A percentile compares a stretch with the other conserved stretches of the same genome.
phyloP scores from a whole-genome alignment of 2,113 vertebrate species.

The Chrysemys picta region DNA sequence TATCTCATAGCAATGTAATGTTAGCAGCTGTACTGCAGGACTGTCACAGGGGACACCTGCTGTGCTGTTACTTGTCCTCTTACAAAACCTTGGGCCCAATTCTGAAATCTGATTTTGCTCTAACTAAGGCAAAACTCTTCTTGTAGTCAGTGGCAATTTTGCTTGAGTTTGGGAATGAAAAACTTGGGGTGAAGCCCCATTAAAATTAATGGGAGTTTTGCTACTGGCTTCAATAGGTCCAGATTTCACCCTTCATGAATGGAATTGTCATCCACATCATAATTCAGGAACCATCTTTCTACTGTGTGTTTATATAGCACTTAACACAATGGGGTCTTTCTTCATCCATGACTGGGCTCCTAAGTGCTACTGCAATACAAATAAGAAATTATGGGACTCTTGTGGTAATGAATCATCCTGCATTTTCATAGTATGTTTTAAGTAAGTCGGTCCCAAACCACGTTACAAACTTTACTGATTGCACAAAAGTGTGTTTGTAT shows the following conservation, averaged over 20 bases:
- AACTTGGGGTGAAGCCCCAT: neutral
- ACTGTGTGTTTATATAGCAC: neutral
- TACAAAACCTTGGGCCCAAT: neutral
- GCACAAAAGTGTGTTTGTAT: neutral
- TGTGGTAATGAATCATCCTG: neutral
- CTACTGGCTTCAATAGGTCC: neutral
- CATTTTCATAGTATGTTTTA: neutral
- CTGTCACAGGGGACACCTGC: neutral
- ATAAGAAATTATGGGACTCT: neutral
- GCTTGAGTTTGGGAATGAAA: neutral
- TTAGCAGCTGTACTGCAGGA: neutral
- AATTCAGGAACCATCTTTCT: neutral
- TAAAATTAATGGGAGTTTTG: neutral
- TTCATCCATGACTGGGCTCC: neutral
- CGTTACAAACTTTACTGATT: neutral
- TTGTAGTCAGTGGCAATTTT: neutral
- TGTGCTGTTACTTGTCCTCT: neutral
- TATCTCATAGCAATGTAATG: neutral
- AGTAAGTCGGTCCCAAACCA: no score
- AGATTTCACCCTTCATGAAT: neutral
- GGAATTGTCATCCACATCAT: neutral
- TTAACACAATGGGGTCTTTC: neutral
- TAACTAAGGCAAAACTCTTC: neutral
- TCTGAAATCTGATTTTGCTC: neutral
- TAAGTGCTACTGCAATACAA: neutral